These are phyloP conservation scores for Pammene aurita DNA, from an alignment of 2,888 invertebrate genomes.

Conservation along the genomic window DNA sequence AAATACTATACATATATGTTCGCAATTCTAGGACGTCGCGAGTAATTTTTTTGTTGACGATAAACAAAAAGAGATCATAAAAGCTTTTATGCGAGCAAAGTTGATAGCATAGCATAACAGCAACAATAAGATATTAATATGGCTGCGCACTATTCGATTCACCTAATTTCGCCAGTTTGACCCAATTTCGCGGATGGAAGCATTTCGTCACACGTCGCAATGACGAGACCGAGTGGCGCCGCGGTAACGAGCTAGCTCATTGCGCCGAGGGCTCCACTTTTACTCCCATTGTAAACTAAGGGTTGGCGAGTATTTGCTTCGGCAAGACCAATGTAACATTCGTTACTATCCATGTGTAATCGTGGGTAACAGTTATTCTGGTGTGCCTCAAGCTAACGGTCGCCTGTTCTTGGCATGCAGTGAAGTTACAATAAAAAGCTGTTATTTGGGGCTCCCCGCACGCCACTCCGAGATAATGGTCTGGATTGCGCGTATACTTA, in stretches of 20 bases:
- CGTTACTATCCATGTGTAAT: background rate
- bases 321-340: background rate
- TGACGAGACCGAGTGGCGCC: conserved; percentile 68
- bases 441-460: conserved; percentile 20
- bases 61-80: conserved; percentile 4
- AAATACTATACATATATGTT: too few species aligned
- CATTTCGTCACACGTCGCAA: conserved; percentile 44
- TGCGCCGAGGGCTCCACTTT: conserved; percentile 28
- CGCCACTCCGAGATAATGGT: conserved; percentile 28
- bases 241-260: conserved; percentile 45
- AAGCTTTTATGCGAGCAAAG: conserved; percentile 9
- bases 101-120: conserved; percentile 23
- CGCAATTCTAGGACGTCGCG: too few species aligned
- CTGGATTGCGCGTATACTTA: conserved; percentile 24
- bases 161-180: conserved; percentile 30
- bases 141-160: conserved; percentile 17
- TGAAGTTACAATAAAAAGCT: background rate
- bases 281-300: background rate
- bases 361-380: background rate
- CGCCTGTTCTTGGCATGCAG: background rate
- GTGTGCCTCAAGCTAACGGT: background rate
- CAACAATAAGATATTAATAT: conserved; percentile 22
- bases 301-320: background rate
- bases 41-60: too few species aligned
- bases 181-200: conserved; percentile 43